phyloP scores from a whole-genome alignment of 2,797 vertebrate species.

The Leuciscus waleckii region DNA sequence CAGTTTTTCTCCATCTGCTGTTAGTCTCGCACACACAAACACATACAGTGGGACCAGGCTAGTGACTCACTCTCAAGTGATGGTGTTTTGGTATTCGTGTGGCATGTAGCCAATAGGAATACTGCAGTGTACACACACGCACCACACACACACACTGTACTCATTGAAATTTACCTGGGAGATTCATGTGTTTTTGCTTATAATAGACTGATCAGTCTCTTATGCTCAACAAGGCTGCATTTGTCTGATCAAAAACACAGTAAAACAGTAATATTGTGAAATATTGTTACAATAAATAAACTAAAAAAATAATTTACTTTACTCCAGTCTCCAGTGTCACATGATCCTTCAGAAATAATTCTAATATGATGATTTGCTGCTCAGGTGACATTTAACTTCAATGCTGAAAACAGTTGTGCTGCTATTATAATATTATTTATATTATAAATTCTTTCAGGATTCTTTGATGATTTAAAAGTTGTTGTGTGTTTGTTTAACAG shows the following conservation, averaged over 20 bases:
- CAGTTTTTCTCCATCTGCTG: conserved; percentile 45
- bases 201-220: not conserved
- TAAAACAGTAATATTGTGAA: not conserved
- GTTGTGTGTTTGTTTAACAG: no score
- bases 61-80: conserved; percentile 52
- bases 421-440: accelerated
- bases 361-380: not conserved
- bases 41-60: conserved; percentile 17
- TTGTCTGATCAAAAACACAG: not conserved
- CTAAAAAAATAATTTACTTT: not conserved
- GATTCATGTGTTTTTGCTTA: not conserved
- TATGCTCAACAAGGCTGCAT: not conserved
- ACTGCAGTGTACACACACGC: conserved; percentile 55
- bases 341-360: not conserved
- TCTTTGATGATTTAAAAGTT: not conserved
- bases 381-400: not conserved
- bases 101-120: conserved; percentile 54
- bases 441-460: not conserved
- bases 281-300: not conserved
- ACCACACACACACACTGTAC: not conserved
- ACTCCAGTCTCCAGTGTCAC: not conserved
- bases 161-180: not conserved
- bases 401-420: not conserved
- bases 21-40: conserved; percentile 17
- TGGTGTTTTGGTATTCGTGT: conserved; percentile 65